Evolutionary conservation across 2,113 vertebrate genomes (phyloP).

Genomic region (Bagarius yarrelli): DNA sequence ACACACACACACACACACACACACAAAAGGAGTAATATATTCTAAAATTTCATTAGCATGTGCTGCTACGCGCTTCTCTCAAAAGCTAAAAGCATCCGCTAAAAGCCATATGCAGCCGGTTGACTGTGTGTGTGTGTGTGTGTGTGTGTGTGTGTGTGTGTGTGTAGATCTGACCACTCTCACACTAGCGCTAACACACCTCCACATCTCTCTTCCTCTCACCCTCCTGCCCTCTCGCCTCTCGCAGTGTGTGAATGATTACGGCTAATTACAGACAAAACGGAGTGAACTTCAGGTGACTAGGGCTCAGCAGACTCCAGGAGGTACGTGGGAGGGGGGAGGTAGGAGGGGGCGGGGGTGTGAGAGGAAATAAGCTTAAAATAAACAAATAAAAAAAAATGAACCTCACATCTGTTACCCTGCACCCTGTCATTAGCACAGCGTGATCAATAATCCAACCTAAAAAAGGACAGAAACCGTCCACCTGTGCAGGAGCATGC

Average conservation of each 20-base stretch:
- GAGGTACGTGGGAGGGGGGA: slow-evolving; percentile 51
- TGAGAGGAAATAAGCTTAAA: slow-evolving; percentile 12
- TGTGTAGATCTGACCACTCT: slow-evolving; percentile 6
- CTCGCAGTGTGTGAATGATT: slow-evolving; percentile 63
- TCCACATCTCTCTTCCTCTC: slow-evolving; percentile 9
- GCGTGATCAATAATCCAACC: background rate
- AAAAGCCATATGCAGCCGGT: background rate
- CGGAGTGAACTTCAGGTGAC: slow-evolving; percentile 59
- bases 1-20: too few species aligned
- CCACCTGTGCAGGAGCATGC: too few species aligned
- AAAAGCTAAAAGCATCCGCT: slow-evolving; percentile 15
- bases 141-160: slow-evolving; percentile 7
- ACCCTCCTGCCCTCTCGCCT: background rate
- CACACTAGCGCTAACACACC: background rate
- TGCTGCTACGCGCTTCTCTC: background rate
- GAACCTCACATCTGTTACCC: background rate
- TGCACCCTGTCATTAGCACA: background rate
- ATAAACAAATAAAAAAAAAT: background rate
- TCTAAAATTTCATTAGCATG: background rate
- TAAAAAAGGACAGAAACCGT: background rate
- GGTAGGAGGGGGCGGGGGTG: slow-evolving; percentile 55
- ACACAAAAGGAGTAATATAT: too few species aligned
- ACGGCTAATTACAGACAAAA: slow-evolving; percentile 76
- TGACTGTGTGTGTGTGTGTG: slow-evolving; percentile 19
- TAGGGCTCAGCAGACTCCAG: slow-evolving; percentile 40